Evolutionary conservation across 1,140 invertebrate genomes (phyloP), one percentile per base, ranked within the genome.

Genomic region (Pararge aegeria): DNA sequence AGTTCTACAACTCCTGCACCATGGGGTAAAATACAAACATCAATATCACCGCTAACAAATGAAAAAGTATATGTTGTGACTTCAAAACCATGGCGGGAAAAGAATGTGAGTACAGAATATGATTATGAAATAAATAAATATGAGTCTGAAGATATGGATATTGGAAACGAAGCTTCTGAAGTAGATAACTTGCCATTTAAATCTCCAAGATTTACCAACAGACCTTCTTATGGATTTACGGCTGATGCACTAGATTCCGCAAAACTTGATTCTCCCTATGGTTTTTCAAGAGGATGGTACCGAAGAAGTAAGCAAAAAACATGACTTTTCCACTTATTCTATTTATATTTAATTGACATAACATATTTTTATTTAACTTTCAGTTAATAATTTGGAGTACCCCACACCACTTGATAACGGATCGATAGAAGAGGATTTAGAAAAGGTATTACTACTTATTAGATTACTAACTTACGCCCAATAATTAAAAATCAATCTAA

Each of bases 21-120:
- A 1, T 95, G 94, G 94, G 92, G 93, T 18, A 79, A 91, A 65
- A 90, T 94, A 55, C 91, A 94, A 76, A 92, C 94, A n/a, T 93
- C 94, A 7, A 93, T 94, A 66, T 93, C 94, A 1, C 92, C 94
- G 24, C 80, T 93, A 37, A 95, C 94, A 3, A 95, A 94, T 64
- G 95, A 96, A 84, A 94, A 94, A 80, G 92, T 95, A 0, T 95
- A 95, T 68, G 93, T 96, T 7, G 94, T 96, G 1, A 96, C 95
- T 2, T 94, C 94, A 6, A 92, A 94, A 59, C 90, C 94, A 16
- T 88, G 86, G 86, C 64, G 59, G 51, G 83, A 87, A 16, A 67
- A 73, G 21, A 80, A 83, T 64, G 55, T 52, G 9, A 66, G 77
- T 10, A 72, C 67, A 10, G 76, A 80, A 52, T 80, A 75, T 53